These are phyloP conservation scores for Psittacula cyanocephala DNA, from an alignment of 2,113 vertebrate species.

Conservation along the genomic window DNA sequence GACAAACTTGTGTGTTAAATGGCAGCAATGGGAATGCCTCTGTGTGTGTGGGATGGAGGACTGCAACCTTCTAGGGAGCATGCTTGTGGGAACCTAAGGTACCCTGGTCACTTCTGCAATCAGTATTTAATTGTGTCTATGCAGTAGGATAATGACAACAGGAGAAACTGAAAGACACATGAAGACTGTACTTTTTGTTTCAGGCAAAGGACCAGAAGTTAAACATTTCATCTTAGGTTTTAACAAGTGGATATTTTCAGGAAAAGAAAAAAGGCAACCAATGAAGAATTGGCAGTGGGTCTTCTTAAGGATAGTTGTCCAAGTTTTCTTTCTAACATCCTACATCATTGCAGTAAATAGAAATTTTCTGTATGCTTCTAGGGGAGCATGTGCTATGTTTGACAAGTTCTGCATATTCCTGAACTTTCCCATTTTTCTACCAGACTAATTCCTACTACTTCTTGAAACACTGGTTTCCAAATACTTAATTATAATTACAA, in stretches of 20 bases:
- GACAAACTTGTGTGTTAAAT: background rate
- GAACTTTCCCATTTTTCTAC: background rate
- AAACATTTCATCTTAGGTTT: background rate
- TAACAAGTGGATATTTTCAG: background rate
- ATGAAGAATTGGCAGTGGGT: background rate
- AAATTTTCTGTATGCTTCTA: background rate
- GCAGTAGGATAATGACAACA: background rate
- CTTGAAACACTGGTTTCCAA: background rate
- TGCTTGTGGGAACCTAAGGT: fast-evolving
- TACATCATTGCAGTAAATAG: background rate
- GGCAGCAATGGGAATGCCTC: background rate
- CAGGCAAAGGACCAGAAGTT: background rate
- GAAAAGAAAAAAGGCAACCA: background rate
- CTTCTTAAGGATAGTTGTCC: background rate
- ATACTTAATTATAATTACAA: background rate
- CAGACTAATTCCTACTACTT: background rate
- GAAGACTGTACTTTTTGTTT: background rate
- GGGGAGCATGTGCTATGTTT: background rate
- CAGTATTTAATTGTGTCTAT: background rate
- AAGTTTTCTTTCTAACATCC: background rate
- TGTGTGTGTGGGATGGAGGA: fast-evolving
- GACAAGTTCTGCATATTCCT: background rate
- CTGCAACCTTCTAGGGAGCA: fast-evolving
- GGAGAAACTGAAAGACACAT: background rate
- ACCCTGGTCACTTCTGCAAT: background rate